These are phyloP conservation scores for Semotilus atromaculatus DNA, from an alignment of 2,797 vertebrate species.

Conservation along the genomic window DNA sequence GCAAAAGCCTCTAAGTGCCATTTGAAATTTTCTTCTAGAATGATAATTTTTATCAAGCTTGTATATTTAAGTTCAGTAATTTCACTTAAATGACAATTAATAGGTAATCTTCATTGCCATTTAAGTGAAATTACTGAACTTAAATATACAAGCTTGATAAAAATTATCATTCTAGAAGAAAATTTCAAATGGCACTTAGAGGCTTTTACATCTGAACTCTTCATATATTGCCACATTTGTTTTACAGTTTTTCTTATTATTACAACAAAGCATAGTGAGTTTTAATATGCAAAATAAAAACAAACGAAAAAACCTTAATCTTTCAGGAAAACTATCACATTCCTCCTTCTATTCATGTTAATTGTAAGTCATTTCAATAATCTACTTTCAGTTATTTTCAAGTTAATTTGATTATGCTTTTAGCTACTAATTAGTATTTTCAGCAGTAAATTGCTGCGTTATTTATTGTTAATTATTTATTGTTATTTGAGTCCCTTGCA, in stretches of 20 bases:
- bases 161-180: no score
- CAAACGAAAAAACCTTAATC: background rate
- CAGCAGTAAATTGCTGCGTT: background rate
- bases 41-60: no score
- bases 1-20: no score
- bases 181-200: no score
- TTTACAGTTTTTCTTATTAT: background rate
- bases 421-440: background rate
- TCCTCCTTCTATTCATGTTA: background rate
- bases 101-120: no score
- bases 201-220: no score
- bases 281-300: background rate
- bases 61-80: no score
- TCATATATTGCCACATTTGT: background rate
- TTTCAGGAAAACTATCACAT: background rate
- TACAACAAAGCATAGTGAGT: background rate
- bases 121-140: no score
- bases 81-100: no score
- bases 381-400: no score
- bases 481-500: background rate
- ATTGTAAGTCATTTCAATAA: background rate
- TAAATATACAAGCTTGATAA: no score
- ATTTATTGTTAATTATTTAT: background rate
- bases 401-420: background rate
- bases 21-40: no score